Base-by-base conservation (phyloP, 2,888 invertebrate species). In the Cheilosia variabilis region DNA sequence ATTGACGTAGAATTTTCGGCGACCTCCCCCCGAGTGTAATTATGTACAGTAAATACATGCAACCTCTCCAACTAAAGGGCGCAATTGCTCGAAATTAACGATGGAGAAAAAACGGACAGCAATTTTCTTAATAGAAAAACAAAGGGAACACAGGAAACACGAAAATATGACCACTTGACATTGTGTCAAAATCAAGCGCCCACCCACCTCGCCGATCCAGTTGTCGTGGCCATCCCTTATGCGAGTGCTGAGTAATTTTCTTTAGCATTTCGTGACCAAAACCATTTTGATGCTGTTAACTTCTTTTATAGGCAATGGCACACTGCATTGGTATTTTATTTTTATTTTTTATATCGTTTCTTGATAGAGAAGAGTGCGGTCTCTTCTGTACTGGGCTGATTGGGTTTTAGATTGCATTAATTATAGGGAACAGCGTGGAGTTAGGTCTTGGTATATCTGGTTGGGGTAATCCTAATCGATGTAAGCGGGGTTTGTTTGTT, bases 101-200 rank as follows among this genome's bases (percentile, higher is more conserved):
- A 77, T 43, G 47, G 27, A 68, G 69, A 55, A 53, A 62, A 69
- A 76, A 45, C 69, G 17, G 69, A 69, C 53, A 34, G 77, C 62
- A 77, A 77, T 69, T 76, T 76, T 60, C 31, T 68, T 77, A 66
- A 62, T 69, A 69, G 62, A 69, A 60, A 60, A 63, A 73, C 7
- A 17, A 55, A 53, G 34, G 13, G 45, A 22, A 77, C 31, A 31
- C 9, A 31, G 31, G 9, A 31, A 9, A 66, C 24, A 27, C 37
- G 4, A 37, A 37, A 37, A 37, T 34, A 19, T 31, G 53, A 69
- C 69, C 69, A 69, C 77, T 77, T 77, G 77, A 77, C 77, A 77
- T 77, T 68, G 77, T 77, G 77, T 77, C 77, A 77, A 77, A 77
- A 62, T 41, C 69, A 55, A 50, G 68, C 53, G 55, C 60, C 45